Evolutionary conservation across 2,888 invertebrate species (phyloP).

Genomic region (Ichneumoninae sp.): DNA sequence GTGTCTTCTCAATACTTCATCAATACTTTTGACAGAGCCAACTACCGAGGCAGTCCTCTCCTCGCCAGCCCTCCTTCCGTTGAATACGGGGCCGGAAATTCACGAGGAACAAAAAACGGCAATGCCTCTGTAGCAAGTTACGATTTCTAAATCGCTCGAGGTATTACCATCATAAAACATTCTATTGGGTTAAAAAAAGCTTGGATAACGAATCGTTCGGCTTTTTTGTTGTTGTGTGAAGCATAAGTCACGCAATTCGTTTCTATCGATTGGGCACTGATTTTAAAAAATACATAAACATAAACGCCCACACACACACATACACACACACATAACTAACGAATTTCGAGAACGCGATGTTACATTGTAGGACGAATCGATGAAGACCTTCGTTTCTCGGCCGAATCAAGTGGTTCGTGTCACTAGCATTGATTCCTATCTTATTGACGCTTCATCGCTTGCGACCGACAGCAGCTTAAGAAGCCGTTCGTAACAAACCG

Average conservation of each 20-base stretch:
- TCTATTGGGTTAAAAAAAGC: background rate
- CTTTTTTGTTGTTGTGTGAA: background rate
- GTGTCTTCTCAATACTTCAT: constrained; percentile 55
- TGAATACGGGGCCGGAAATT: constrained; percentile 42
- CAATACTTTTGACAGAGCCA: constrained; percentile 58
- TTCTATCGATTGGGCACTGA: background rate
- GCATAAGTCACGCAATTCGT: background rate
- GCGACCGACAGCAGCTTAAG: background rate
- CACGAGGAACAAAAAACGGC: constrained; percentile 20
- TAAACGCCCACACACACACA: background rate
- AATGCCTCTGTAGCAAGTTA: constrained; percentile 26
- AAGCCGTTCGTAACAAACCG: background rate
- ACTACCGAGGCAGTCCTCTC: constrained; percentile 1
- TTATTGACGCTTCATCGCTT: background rate
- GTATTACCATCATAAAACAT: background rate
- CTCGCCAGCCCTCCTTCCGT: background rate
- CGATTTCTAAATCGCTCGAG: constrained; percentile 30
- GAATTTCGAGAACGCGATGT: background rate
- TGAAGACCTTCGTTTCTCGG: background rate
- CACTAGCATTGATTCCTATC: background rate
- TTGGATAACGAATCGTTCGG: background rate
- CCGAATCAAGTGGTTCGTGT: background rate
- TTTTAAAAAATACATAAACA: background rate
- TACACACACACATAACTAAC: background rate
- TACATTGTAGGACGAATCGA: constrained; percentile 19